Percentiles rank a stretch among this genome's conserved stretches.
phyloP scores from a whole-genome alignment of 1,140 invertebrate genomes.

The Trigoniulus corallinus region DNA sequence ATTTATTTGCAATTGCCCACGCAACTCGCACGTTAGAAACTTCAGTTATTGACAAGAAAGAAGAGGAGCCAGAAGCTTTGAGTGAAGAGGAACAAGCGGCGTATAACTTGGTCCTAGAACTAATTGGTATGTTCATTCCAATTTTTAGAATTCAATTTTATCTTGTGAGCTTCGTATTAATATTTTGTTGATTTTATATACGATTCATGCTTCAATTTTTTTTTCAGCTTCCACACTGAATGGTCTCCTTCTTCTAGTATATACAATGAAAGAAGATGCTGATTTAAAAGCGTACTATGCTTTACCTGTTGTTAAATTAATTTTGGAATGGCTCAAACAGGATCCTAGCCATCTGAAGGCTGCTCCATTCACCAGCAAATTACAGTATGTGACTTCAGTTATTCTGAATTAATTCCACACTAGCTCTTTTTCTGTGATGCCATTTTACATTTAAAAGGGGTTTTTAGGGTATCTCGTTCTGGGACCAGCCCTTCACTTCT shows the following conservation, averaged over 20 bases:
- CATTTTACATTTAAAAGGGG: no score
- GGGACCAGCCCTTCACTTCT: background rate
- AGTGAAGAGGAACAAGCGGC: constrained; percentile 24
- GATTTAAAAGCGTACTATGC: constrained; percentile 45
- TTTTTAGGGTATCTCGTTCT: no score
- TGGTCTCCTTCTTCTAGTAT: constrained; percentile 49
- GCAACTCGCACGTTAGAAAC: constrained; percentile 22
- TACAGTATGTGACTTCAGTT: constrained; percentile 40
- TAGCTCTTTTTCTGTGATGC: no score
- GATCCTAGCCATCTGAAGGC: constrained; percentile 37
- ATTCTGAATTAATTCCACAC: no score
- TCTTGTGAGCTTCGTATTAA: no score
- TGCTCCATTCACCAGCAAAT: constrained; percentile 40
- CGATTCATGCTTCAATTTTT: no score
- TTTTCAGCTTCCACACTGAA: constrained; percentile 35
- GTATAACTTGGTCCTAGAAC: constrained; percentile 38
- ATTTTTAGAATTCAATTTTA: no score
- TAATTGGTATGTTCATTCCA: constrained; percentile 36
- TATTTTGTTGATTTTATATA: no score
- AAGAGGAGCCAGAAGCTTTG: constrained; percentile 13
- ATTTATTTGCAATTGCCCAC: constrained; percentile 51
- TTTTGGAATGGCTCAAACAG: constrained; percentile 48
- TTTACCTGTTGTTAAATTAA: constrained; percentile 53
- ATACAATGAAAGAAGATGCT: constrained; percentile 40
- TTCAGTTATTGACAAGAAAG: constrained; percentile 15